Conservation (phyloP, 2,113 vertebrate genomes). For the Sprattus sprattus region DNA sequence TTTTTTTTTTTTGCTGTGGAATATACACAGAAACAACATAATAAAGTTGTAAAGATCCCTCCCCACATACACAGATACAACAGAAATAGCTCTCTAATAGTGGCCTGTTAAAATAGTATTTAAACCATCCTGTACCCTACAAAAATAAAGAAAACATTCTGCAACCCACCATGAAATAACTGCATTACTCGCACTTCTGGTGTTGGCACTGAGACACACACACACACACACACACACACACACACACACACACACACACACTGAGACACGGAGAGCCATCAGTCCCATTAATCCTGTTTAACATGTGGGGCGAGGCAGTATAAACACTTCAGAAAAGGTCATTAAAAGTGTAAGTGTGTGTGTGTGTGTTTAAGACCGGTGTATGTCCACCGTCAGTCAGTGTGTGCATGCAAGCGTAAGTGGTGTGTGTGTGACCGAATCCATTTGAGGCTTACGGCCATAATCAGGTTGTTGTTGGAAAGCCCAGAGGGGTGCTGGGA, state of each 20-base stretch:
- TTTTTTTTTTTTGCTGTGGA: background rate
- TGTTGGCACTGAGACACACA: background rate
- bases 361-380: background rate
- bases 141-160: slow-evolving; percentile 1
- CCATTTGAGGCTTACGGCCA: background rate
- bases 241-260: no score
- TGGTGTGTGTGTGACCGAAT: no score
- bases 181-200: background rate
- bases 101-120: background rate
- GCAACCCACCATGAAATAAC: background rate
- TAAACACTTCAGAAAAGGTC: slow-evolving; percentile 1
- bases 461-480: background rate
- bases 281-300: background rate
- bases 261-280: background rate
- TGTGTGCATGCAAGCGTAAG: background rate
- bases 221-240: no score
- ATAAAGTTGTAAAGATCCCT: background rate
- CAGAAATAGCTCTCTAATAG: background rate
- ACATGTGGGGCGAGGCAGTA: background rate
- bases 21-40: no score
- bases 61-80: background rate
- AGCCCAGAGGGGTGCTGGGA: background rate
- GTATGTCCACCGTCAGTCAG: background rate
- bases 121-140: background rate
- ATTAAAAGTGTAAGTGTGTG: background rate